Conservation (phyloP, 2,888 invertebrate species). For the Altica lythri region DNA sequence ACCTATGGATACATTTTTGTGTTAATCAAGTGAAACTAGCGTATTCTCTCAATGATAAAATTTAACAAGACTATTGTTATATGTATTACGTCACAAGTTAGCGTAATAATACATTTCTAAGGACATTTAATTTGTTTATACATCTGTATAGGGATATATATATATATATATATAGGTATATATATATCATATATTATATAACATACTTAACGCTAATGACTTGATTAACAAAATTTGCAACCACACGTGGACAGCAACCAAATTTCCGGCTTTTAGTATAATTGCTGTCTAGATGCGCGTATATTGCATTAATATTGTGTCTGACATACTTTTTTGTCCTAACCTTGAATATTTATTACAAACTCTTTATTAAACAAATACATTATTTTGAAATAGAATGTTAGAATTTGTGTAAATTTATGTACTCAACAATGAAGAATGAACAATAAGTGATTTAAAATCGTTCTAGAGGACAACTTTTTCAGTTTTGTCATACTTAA, state of each 20-base stretch:
- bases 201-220: conserved; percentile 3
- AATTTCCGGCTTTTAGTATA: not conserved
- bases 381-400: conserved; percentile 6
- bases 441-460: no score
- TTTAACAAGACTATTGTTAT: conserved; percentile 30
- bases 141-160: conserved; percentile 1
- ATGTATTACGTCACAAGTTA: conserved; percentile 23
- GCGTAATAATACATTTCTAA: conserved; percentile 26
- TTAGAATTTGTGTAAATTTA: conserved; percentile 13
- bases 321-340: conserved; percentile 23
- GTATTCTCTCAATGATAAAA: conserved; percentile 22
- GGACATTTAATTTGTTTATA: conserved; percentile 24
- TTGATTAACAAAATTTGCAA: conserved; percentile 9
- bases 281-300: not conserved
- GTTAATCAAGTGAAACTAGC: conserved; percentile 24
- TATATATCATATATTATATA: conserved; percentile 6
- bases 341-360: conserved; percentile 22
- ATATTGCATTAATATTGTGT: conserved; percentile 16
- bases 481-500: no score
- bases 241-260: not conserved
- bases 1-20: no score
- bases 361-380: conserved; percentile 12
- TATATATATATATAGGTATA: no score
- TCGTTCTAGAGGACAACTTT: no score
- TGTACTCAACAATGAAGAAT: no score